Evolutionary conservation across 1,140 invertebrate genomes (phyloP).

Genomic region (Cyrtorhinus lividipennis): DNA sequence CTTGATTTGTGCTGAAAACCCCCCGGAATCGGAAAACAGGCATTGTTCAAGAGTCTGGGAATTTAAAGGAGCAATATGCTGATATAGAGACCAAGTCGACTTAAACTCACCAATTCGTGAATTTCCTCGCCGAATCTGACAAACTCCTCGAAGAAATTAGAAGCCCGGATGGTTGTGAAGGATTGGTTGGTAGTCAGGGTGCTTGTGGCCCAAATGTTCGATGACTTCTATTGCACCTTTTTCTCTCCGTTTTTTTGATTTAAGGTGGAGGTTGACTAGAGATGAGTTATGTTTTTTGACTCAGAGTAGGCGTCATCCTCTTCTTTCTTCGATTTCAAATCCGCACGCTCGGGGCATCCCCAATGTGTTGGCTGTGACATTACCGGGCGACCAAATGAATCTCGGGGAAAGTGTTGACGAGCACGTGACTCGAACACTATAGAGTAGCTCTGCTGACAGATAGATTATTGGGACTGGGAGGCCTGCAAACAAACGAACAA

Average conservation of each 20-base stretch:
- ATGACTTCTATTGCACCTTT: constrained; percentile 39
- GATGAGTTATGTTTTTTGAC: constrained; percentile 32
- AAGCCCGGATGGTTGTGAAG: constrained; percentile 58
- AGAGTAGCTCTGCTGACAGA: too few relatives aligned
- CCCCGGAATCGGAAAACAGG: too few relatives aligned
- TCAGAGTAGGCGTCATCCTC: not conserved
- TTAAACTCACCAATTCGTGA: constrained; percentile 21
- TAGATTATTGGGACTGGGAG: too few relatives aligned
- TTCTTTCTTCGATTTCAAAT: constrained; percentile 5
- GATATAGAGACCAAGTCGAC: too few relatives aligned
- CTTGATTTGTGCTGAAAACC: not conserved
- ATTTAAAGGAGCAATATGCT: too few relatives aligned
- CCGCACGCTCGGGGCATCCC: not conserved
- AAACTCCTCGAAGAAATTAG: constrained; percentile 55
- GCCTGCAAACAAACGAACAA: too few relatives aligned
- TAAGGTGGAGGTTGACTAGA: constrained; percentile 65
- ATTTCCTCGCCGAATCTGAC: constrained; percentile 48
- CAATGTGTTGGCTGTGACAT: too few relatives aligned
- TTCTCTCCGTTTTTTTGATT: constrained; percentile 62
- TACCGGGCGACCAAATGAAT: too few relatives aligned
- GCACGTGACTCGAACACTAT: too few relatives aligned
- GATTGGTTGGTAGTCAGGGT: constrained; percentile 37
- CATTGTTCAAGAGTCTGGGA: too few relatives aligned
- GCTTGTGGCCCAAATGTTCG: constrained; percentile 51
- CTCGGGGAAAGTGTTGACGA: too few relatives aligned